Conservation (phyloP, 1,140 invertebrate species). For the Plodia interpunctella region DNA sequence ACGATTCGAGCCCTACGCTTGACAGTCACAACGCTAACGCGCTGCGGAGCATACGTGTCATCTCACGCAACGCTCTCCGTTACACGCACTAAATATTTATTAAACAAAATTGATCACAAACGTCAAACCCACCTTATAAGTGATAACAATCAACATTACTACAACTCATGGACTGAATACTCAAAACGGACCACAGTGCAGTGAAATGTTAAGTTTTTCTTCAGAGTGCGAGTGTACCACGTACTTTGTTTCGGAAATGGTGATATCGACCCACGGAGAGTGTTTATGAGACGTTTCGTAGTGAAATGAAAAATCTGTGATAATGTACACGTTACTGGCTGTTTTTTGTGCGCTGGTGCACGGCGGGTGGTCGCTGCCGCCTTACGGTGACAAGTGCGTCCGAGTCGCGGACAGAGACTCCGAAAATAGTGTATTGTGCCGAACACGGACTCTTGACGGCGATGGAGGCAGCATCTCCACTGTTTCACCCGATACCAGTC, state of each 20-base stretch:
- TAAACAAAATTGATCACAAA: conserved; percentile 55
- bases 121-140: conserved; percentile 23
- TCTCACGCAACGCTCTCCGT: conserved; percentile 35
- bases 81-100: conserved; percentile 66
- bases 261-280: conserved; percentile 74
- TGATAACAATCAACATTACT: conserved; percentile 1
- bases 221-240: conserved; percentile 53
- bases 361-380: conserved; percentile 49
- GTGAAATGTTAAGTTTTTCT: conserved; percentile 72
- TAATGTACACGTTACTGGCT: conserved; percentile 60
- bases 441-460: conserved; percentile 83
- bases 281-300: conserved; percentile 73
- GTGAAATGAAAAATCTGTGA: conserved; percentile 74
- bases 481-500: conserved; percentile 80
- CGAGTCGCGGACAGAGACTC: conserved; percentile 44
- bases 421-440: conserved; percentile 81
- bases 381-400: conserved; percentile 62
- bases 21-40: conserved; percentile 67
- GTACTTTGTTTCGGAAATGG: conserved; percentile 76
- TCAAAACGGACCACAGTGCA: conserved; percentile 45
- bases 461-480: conserved; percentile 81
- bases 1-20: conserved; percentile 53
- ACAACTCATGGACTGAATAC: conserved; percentile 13
- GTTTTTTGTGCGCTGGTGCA: conserved; percentile 63
- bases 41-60: conserved; percentile 48